Evolutionary conservation across 2,797 vertebrate species (phyloP).

Genomic region (Tadarida brasiliensis): DNA sequence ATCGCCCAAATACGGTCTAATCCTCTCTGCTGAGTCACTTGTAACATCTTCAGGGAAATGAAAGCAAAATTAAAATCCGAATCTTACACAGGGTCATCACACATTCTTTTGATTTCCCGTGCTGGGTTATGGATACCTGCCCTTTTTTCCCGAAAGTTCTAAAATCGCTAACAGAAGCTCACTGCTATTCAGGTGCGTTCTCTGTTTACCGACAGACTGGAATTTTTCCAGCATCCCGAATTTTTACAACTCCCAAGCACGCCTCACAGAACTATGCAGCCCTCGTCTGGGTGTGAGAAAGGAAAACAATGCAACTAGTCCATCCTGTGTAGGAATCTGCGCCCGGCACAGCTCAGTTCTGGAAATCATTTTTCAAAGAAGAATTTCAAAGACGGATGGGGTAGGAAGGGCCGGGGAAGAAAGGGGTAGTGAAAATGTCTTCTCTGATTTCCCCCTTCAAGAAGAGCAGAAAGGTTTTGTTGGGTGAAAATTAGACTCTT

Average conservation of each 20-base stretch:
- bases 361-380: not conserved
- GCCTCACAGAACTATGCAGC: conserved; percentile 84
- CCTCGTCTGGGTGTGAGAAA: conserved; percentile 78
- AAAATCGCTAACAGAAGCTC: conserved; percentile 76
- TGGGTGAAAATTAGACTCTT: not conserved
- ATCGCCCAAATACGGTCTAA: not conserved
- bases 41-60: not conserved
- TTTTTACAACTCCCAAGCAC: conserved; percentile 82
- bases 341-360: not conserved
- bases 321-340: not conserved
- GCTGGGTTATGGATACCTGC: not conserved
- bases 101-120: not conserved
- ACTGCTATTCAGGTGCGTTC: conserved; percentile 73
- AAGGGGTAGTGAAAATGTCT: not conserved
- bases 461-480: not conserved
- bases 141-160: not conserved
- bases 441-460: not conserved
- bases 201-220: conserved; percentile 84
- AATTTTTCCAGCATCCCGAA: conserved; percentile 85
- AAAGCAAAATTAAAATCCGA: conserved; percentile 6
- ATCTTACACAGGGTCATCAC: not conserved
- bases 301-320: conserved; percentile 69
- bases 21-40: not conserved
- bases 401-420: rapidly evolving
- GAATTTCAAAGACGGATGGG: not conserved